Evolutionary conservation across 2,113 vertebrate genomes (phyloP).

Genomic region (Toxostoma redivivum): DNA sequence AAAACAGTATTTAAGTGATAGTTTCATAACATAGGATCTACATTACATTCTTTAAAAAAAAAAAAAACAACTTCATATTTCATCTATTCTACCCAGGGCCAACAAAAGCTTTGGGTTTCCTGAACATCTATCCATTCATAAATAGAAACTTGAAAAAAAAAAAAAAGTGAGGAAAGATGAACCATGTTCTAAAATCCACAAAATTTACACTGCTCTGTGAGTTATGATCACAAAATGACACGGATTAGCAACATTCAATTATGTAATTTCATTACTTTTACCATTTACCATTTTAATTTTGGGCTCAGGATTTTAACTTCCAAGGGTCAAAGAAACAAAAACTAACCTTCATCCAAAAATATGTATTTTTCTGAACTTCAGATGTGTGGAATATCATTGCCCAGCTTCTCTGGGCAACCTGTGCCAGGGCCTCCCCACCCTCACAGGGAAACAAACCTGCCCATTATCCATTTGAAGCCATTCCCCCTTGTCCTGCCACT

Average conservation of each 20-base stretch:
- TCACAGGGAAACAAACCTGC: neutral
- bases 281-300: neutral
- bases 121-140: conserved; percentile 37
- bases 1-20: neutral
- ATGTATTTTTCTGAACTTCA: neutral
- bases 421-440: neutral
- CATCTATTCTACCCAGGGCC: neutral
- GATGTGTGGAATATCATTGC: neutral
- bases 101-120: conserved; percentile 27
- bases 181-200: neutral
- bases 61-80: neutral
- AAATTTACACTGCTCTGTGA: neutral
- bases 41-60: neutral
- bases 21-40: neutral
- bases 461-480: too few species aligned
- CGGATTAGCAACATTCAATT: neutral
- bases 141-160: neutral
- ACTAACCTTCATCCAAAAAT: neutral
- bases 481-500: neutral
- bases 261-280: neutral
- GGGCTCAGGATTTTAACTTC: neutral
- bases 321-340: neutral
- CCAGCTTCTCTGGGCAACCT: neutral
- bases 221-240: neutral
- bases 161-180: neutral